Evolutionary conservation across 2,113 vertebrate genomes (phyloP).

Genomic region (Tragelaphus strepsiceros): DNA sequence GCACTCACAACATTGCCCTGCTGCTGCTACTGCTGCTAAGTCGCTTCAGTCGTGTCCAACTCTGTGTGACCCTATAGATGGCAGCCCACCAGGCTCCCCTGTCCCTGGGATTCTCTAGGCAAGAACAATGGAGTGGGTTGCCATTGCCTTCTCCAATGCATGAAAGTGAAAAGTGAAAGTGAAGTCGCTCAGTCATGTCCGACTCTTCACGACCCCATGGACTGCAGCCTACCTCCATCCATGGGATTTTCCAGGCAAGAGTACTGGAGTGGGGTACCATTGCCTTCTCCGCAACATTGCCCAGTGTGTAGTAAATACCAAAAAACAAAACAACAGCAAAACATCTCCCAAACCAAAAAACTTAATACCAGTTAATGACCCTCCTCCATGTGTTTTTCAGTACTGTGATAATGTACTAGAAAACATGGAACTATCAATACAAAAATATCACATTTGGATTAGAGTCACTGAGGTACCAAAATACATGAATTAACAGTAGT

Average conservation of each 20-base stretch:
- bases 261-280: background rate
- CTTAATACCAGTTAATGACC: background rate
- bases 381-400: background rate
- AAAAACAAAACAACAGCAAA: background rate
- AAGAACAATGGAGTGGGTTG: no score
- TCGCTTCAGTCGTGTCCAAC: background rate
- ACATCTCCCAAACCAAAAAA: background rate
- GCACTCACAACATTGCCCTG: background rate
- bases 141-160: no score
- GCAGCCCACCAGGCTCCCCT: no score
- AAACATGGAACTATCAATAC: background rate
- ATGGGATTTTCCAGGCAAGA: background rate
- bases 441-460: background rate
- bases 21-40: background rate
- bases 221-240: background rate
- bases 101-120: no score
- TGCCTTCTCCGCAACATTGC: background rate
- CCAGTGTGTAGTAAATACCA: background rate
- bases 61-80: background rate
- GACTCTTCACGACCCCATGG: no score
- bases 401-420: background rate
- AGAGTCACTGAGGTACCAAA: background rate
- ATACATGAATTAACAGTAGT: background rate
- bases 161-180: no score
- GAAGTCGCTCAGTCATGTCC: no score